A percentile compares a stretch with the other conserved stretches of the same genome.
phyloP scores from a whole-genome alignment of 1,140 invertebrate species.

The Sarcophaga peregrina region DNA sequence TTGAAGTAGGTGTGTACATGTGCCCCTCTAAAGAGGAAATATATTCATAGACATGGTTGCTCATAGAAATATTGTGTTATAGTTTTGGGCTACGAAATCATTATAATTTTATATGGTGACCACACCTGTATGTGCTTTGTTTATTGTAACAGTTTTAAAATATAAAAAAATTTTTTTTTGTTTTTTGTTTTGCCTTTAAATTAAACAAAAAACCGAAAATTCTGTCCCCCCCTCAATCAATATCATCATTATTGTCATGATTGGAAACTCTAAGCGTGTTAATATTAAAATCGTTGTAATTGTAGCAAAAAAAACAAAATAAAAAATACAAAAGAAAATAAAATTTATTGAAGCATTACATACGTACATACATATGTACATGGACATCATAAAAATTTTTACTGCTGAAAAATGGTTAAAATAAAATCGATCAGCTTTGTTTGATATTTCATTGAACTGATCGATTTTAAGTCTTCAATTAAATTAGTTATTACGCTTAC shows the following conservation, averaged over 20 bases:
- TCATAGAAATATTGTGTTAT: background rate
- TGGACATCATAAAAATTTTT: too few relatives aligned
- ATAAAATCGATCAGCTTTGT: too few relatives aligned
- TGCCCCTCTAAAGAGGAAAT: background rate
- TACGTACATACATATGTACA: background rate
- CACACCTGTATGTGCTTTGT: background rate
- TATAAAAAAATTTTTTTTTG: background rate
- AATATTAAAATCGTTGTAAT: too few relatives aligned
- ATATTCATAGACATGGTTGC: background rate
- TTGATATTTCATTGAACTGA: too few relatives aligned
- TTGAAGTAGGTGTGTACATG: background rate
- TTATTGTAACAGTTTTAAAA: background rate
- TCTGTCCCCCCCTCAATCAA: too few relatives aligned
- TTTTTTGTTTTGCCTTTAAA: too few relatives aligned
- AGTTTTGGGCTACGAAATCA: background rate
- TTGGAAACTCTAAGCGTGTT: too few relatives aligned
- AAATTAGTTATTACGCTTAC: too few relatives aligned
- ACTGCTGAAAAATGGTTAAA: too few relatives aligned
- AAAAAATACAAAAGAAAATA: background rate
- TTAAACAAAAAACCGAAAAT: too few relatives aligned
- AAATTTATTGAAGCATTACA: constrained; percentile 1
- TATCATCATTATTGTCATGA: too few relatives aligned
- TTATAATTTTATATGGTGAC: background rate
- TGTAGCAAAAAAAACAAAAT: background rate
- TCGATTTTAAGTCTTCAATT: too few relatives aligned